Evolutionary conservation across 2,797 vertebrate species (phyloP).

Genomic region (Lophotriccus pileatus): DNA sequence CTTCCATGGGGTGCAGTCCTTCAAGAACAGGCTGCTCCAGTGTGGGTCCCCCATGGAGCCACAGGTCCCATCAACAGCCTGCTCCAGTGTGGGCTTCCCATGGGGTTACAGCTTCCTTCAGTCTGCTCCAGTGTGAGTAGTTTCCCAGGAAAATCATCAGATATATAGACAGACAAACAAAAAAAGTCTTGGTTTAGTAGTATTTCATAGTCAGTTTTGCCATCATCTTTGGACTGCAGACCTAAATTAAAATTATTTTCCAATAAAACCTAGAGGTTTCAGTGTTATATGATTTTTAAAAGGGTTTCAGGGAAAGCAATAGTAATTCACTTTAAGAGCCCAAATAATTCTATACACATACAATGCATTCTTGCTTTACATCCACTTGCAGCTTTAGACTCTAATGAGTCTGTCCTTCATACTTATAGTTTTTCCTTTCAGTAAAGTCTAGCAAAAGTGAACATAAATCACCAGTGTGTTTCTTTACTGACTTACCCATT

Average conservation of each 20-base stretch:
- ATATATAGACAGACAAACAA: background rate
- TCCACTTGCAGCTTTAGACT: background rate
- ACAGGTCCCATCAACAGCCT: background rate
- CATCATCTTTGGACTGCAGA: background rate
- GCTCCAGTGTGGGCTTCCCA: background rate
- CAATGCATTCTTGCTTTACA: background rate
- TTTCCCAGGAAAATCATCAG: background rate
- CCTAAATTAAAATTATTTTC: background rate
- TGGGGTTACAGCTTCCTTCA: background rate
- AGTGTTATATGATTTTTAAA: background rate
- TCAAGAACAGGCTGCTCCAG: background rate
- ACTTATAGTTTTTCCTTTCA: background rate
- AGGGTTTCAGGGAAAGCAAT: background rate
- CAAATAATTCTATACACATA: background rate
- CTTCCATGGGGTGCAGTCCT: too few species aligned
- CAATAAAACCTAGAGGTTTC: background rate
- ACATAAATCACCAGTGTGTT: background rate
- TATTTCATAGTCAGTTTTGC: background rate
- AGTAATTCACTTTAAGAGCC: background rate
- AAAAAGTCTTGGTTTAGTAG: background rate
- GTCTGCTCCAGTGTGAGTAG: background rate
- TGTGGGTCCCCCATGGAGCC: accelerated
- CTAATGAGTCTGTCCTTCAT: background rate
- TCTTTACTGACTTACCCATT: background rate
- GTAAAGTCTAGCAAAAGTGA: background rate